Evolutionary conservation across 2,797 vertebrate species (phyloP).

Genomic region (Dromococcyx pavoninus): DNA sequence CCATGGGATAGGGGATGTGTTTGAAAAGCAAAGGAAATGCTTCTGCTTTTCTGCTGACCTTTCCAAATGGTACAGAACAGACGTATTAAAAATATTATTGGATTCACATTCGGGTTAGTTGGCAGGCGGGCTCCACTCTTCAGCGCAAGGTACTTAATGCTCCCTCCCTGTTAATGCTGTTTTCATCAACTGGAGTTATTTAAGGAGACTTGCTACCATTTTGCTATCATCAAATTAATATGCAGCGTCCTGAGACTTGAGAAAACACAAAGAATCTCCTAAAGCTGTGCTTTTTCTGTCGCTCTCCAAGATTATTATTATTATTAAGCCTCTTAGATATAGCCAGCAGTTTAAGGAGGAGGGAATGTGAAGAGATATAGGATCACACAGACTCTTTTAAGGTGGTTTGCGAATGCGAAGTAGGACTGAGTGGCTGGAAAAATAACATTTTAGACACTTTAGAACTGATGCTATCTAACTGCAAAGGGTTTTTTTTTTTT

Average conservation of each 20-base stretch:
- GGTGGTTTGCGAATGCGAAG: not conserved
- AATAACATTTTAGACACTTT: not conserved
- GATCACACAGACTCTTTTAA: not conserved
- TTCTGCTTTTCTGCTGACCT: not conserved
- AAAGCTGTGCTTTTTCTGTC: not conserved
- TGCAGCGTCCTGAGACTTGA: not conserved
- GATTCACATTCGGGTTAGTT: fast-evolving
- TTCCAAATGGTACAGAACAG: not conserved
- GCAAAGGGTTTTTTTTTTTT: not conserved
- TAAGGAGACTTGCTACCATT: not conserved
- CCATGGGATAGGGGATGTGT: not conserved
- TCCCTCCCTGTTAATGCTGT: not conserved
- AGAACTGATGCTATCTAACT: not conserved
- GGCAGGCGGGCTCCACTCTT: not conserved
- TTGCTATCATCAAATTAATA: fast-evolving
- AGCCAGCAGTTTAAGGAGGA: not conserved
- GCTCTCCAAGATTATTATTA: not conserved
- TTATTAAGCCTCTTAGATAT: not conserved
- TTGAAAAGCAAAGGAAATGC: not conserved
- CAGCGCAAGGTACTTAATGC: not conserved
- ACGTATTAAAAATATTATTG: not conserved
- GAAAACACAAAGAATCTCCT: not conserved
- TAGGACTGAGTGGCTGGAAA: not conserved
- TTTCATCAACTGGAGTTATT: not conserved
- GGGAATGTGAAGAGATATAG: not conserved